Base-by-base conservation (phyloP, 2,797 vertebrate species). In the Coracias cyanogaster region DNA sequence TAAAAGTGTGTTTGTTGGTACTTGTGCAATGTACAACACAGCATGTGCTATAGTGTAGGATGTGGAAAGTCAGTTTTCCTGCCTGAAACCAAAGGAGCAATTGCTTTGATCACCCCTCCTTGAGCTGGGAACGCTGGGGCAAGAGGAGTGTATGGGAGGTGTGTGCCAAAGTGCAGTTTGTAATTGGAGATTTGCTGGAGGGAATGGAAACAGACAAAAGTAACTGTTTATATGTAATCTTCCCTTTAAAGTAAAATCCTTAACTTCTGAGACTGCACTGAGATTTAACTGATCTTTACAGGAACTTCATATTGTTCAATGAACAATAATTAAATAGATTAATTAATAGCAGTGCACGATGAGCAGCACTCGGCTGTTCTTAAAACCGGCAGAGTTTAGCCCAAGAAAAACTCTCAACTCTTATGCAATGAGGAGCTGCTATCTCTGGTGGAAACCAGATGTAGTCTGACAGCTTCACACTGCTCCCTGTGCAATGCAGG, bases 191-290 rank as follows among this genome's bases (percentile, higher is more conserved):
- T 46, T 55, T 66, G 78, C 81, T 5, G 1, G 33, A 82, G 84
- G 81, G 60, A 15, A 33, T 86, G 78, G 77, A 73, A 86, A 26
- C 37, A 45, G 86, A 33, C 70, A 79, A 74, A 94, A 85, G 64
- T 37, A 87, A 49, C 57, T 64, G 41, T 29, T 77, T 64, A 19
- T 39, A 8, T 1, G 20, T 64, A 22, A 61, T 66, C 70, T 87
- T 51, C 21, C 19, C 14, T 80, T 83, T 31, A 45, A 96, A 93
- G 89, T 15, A 28, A 57, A 67, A 31, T 26, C 33, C 43, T 58
- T 49, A 21, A 28, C 35, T 91, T 66, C 35, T 17, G 64, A 74
- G 80, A 24, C 24, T 15, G 39, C 14, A 2, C 62, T 46, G 73
- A 70, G 62, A n/a, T 26, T 25, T 67, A 43, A 61, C 35, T n/a